Base-by-base conservation (phyloP, 2,797 vertebrate genomes). In the Aldrovandia affinis region DNA sequence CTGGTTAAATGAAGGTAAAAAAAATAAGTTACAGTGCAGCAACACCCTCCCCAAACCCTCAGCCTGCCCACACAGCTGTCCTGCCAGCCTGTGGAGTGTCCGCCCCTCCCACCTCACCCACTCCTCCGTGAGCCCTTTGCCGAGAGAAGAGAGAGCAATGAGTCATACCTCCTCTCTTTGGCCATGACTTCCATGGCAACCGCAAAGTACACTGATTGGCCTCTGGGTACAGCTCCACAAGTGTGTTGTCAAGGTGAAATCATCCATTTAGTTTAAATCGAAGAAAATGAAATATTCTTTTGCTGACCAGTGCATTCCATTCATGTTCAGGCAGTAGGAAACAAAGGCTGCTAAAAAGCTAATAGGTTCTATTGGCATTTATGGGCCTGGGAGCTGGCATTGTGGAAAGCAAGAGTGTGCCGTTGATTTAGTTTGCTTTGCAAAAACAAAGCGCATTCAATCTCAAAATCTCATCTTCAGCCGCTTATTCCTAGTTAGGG, bases 171-270 rank as follows among this genome's bases (percentile, higher is more conserved):
- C 63, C 80, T 81, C 63, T 57, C 78, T 81, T 77, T 78, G 55
- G 81, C 30, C 15, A 42, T 25, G 78, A 87, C 86, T 84, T 84
- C 83, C 85, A 90, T 87, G 84, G 88, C 78, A 89, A 89, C 87
- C 79, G 84, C 82, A 85, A 83, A 87, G 83, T 80, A 77, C 61
- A 77, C 44, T 70, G 84, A 89, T 77, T 81, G 77, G 83, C 36
- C 55, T 55, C 81, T 83, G 85, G 85, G 50, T 39, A 54, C 57
- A 52, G 39, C 73, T 83, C 57, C 83, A 85, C 80, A 83, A 55
- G 80, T 68, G 79, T 84, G 39, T 81, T 84, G 44, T 85, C 84
- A 82, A 85, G 80, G 82, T 55, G 61, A 81, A 85, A 77, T 78
- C 82, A 75, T 77, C 80, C 54, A 80, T 75, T 80, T 77, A 77